Evolutionary conservation across 2,797 vertebrate species (phyloP).

Genomic region (Lerista edwardsae): DNA sequence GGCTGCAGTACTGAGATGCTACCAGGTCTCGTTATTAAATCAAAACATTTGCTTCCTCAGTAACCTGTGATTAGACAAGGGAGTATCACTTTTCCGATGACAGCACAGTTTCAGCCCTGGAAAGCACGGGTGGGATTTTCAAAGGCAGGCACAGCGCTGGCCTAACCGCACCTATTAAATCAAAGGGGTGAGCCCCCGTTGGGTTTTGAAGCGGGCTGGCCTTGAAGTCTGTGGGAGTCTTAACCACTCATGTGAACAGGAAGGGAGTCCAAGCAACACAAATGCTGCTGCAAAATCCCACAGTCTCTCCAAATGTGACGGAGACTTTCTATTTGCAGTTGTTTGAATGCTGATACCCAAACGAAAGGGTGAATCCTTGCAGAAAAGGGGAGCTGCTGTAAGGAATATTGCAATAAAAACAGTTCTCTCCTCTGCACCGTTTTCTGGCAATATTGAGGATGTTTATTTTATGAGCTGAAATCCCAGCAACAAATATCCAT

Average conservation of each 20-base stretch:
- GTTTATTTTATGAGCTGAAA: slow-evolving; percentile 16
- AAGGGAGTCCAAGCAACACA: not conserved
- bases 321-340: not conserved
- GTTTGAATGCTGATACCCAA: not conserved
- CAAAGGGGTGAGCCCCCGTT: not conserved
- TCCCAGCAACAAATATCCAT: not conserved
- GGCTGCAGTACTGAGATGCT: too few species aligned
- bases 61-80: not conserved
- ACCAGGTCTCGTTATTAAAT: too few species aligned
- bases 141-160: not conserved
- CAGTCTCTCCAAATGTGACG: not conserved
- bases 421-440: not conserved
- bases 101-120: not conserved
- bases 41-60: not conserved
- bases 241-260: not conserved
- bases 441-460: slow-evolving; percentile 26
- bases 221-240: not conserved
- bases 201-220: not conserved
- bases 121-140: not conserved
- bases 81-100: not conserved
- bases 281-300: not conserved
- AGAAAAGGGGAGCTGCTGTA: not conserved
- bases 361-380: not conserved
- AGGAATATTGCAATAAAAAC: slow-evolving; percentile 20
- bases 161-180: not conserved